These are phyloP conservation scores for Nemotelus pantherinus DNA, from an alignment of 2,888 invertebrate species.

Conservation along the genomic window DNA sequence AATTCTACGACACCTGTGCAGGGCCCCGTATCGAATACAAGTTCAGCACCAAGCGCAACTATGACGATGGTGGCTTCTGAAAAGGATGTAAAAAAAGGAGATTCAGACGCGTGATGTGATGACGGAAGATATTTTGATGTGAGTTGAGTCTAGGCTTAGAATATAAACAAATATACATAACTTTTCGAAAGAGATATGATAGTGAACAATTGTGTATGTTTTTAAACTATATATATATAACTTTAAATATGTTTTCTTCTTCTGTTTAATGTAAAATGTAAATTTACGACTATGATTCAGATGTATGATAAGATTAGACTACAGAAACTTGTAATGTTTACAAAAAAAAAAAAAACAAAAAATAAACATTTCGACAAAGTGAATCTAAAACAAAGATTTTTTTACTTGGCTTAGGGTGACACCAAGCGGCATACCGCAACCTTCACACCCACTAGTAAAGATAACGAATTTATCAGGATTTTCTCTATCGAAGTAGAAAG, in stretches of 20 bases:
- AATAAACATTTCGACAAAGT: conserved; percentile 44
- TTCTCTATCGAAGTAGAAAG: too few relatives aligned
- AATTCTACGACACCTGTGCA: not conserved
- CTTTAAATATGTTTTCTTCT: conserved; percentile 30
- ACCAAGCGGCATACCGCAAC: too few relatives aligned
- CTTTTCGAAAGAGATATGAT: conserved; percentile 35
- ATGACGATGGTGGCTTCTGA: conserved; percentile 9
- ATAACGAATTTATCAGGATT: too few relatives aligned
- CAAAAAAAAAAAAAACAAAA: conserved; percentile 34
- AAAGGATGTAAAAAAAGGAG: conserved; percentile 34
- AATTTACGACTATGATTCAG: conserved; percentile 41
- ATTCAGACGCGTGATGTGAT: conserved; percentile 44
- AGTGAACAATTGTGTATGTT: conserved; percentile 42
- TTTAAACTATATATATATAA: conserved; percentile 39
- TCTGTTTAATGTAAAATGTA: conserved; percentile 41
- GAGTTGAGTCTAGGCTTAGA: conserved; percentile 29
- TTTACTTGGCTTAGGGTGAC: too few relatives aligned
- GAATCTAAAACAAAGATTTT: conserved; percentile 35
- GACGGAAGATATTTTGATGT: conserved; percentile 40
- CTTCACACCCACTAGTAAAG: too few relatives aligned
- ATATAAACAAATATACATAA: conserved; percentile 25
- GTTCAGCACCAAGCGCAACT: conserved; percentile 4
- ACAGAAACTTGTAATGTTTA: conserved; percentile 41
- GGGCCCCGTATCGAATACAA: conserved; percentile 2
- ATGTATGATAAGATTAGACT: conserved; percentile 41